Conservation (phyloP, 2,797 vertebrate species). For the Dryobates pubescens region DNA sequence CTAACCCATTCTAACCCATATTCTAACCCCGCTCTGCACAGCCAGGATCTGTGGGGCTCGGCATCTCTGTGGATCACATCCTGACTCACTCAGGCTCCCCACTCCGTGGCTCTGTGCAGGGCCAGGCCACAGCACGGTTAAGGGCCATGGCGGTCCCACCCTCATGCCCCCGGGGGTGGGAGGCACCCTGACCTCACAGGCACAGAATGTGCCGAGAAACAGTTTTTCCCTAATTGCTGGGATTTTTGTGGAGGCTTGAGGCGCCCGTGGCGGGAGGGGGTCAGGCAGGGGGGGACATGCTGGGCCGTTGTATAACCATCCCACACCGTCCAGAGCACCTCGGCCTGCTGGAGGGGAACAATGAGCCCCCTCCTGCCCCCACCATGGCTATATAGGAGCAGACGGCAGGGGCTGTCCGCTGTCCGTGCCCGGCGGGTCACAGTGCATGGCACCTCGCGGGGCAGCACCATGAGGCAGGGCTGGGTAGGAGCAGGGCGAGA, state of each 20-base stretch:
- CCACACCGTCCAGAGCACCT: neutral
- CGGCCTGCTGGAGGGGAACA: neutral
- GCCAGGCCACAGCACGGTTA: slow-evolving; percentile 16
- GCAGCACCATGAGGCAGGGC: slow-evolving; percentile 16
- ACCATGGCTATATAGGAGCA: neutral
- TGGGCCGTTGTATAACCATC: neutral
- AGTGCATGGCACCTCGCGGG: neutral
- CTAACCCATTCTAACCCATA: no score
- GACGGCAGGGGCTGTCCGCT: neutral
- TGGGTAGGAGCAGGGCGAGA: slow-evolving; percentile 15
- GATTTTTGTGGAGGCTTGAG: slow-evolving; percentile 65
- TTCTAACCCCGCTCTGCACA: neutral
- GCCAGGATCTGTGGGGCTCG: neutral
- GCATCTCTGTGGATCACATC: neutral
- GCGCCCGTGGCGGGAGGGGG: neutral
- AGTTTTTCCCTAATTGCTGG: slow-evolving; percentile 42
- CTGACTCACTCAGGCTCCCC: neutral
- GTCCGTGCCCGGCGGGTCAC: slow-evolving; percentile 55
- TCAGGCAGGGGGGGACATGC: neutral
- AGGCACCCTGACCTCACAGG: slow-evolving; percentile 55
- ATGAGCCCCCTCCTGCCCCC: slow-evolving; percentile 1
- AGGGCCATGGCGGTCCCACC: slow-evolving; percentile 32
- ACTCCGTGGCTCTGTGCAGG: rapidly evolving
- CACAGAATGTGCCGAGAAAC: slow-evolving; percentile 60
- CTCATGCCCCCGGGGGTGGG: slow-evolving; percentile 57